These are phyloP conservation scores for Salticus scenicus DNA, from an alignment of 2,888 invertebrate species.

Conservation along the genomic window DNA sequence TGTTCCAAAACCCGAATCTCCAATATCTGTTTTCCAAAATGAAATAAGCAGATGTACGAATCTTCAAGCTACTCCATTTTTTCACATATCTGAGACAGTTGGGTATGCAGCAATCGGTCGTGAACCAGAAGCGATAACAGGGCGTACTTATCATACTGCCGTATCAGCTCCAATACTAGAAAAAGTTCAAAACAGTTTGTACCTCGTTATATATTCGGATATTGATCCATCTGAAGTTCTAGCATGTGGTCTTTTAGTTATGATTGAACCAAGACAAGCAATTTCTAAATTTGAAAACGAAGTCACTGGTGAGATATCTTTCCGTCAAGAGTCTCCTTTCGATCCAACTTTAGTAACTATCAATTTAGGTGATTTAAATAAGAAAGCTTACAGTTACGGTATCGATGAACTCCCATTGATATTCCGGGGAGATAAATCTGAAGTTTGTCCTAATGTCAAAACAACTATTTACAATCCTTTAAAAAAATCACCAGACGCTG, in stretches of 20 bases:
- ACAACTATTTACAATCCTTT: conserved; percentile 86
- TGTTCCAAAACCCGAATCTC: conserved; percentile 41
- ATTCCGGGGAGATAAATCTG: conserved; percentile 61
- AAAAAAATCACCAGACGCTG: conserved; percentile 77
- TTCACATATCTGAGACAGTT: conserved; percentile 52
- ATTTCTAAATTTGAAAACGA: conserved; percentile 70
- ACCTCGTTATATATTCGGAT: conserved; percentile 87
- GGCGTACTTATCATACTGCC: conserved; percentile 71
- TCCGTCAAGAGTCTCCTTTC: conserved; percentile 72
- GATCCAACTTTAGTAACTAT: conserved; percentile 78
- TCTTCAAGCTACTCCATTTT: conserved; percentile 62
- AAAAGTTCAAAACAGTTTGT: conserved; percentile 77
- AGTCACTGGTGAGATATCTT: conserved; percentile 68
- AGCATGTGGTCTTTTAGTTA: conserved; percentile 69
- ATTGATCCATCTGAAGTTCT: conserved; percentile 78
- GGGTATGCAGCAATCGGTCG: conserved; percentile 64
- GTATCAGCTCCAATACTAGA: conserved; percentile 82
- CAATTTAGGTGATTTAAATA: conserved; percentile 73
- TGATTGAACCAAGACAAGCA: conserved; percentile 69
- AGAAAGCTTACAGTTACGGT: conserved; percentile 72
- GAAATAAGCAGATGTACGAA: conserved; percentile 68
- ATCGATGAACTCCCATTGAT: conserved; percentile 72
- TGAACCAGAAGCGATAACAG: conserved; percentile 62
- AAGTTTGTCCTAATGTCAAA: conserved; percentile 82
- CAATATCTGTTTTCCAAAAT: conserved; percentile 41